Base-by-base conservation (phyloP, 1,140 invertebrate genomes). In the Brachionus rubens region DNA sequence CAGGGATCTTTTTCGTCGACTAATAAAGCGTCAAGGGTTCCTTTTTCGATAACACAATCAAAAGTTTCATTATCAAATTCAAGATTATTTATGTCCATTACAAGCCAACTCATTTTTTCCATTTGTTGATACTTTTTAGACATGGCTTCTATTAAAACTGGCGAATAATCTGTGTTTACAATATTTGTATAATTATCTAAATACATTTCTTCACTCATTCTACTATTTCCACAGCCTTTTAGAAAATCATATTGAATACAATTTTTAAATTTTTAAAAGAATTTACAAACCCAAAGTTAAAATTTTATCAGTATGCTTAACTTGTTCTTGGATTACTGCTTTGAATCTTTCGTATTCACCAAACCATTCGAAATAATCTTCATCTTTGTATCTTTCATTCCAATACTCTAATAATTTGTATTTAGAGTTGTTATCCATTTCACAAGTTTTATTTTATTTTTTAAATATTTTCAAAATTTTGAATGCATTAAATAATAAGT, bases 41-140 rank as follows among this genome's bases (percentile, higher is more conserved):
- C 86, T 79, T 87, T 87, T 78, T 87, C 87, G 46, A 87, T 78
- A 16, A 87, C 82, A 46, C 86, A 80, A 80, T 88, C 86, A 81
- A 86, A 87, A n/a, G 77, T 77, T 50, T 77, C 78, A 9, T 54
- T 47, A n/a, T 79, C 77, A 80, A 83, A 85, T 36, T 77, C 76
- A 75, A 87, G 72, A 28, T 82, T 68, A 62, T 77, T 79, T 56
- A 84, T 84, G 76, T 87, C 86, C 82, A 85, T 84, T 5, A 81
- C 80, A 10, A 78, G 30, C 86, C 86, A 87, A 52, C 77, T 70
- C 79, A 85, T 81, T 47, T 79, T 78, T 14, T 50, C 48, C 76
- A 80, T 77, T 10, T 79, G 65, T 0, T 70, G 52, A 67, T 81
- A 79, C 77, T 81, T 80, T 33, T 79, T 33, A 30, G 52, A 76